Evolutionary conservation across 2,797 vertebrate genomes (phyloP).

Genomic region (Brachymystax lenok): DNA sequence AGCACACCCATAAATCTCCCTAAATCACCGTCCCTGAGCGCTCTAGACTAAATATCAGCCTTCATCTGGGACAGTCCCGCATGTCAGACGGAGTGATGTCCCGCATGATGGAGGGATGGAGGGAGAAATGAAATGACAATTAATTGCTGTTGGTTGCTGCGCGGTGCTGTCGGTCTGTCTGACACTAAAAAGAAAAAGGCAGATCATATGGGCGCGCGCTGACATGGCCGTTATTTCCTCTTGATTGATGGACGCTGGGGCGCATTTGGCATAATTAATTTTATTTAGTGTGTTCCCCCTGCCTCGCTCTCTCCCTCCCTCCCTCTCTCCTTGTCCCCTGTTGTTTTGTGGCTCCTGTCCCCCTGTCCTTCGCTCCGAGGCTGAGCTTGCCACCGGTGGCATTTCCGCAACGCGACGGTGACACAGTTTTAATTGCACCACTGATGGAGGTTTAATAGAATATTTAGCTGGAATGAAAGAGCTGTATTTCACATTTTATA

Average conservation of each 20-base stretch:
- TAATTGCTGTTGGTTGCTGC: slow-evolving; percentile 60
- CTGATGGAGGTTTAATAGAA: slow-evolving; percentile 62
- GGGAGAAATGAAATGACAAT: slow-evolving; percentile 67
- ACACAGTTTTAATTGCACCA: slow-evolving; percentile 67
- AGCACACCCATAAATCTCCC: neutral
- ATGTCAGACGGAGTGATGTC: slow-evolving; percentile 41
- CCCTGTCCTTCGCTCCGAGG: slow-evolving; percentile 28
- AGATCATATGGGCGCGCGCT: slow-evolving; percentile 60
- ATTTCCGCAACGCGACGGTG: slow-evolving; percentile 59
- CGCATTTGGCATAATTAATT: slow-evolving; percentile 77
- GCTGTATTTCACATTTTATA: slow-evolving; percentile 68
- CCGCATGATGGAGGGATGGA: slow-evolving; percentile 46
- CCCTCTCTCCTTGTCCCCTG: slow-evolving; percentile 41
- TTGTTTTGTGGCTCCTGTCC: slow-evolving; percentile 22
- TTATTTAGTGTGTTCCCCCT: slow-evolving; percentile 69
- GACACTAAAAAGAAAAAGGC: slow-evolving; percentile 52
- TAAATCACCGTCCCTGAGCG: neutral
- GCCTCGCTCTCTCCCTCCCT: slow-evolving; percentile 47
- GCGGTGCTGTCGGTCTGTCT: slow-evolving; percentile 47
- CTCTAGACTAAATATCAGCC: neutral
- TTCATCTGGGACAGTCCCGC: slow-evolving; percentile 21
- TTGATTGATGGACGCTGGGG: slow-evolving; percentile 74
- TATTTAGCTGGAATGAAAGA: slow-evolving; percentile 64
- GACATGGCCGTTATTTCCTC: slow-evolving; percentile 73
- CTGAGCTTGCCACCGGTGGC: slow-evolving; percentile 51